These are phyloP conservation scores for Gouania willdenowi DNA, from an alignment of 2,797 vertebrate species.

Conservation along the genomic window DNA sequence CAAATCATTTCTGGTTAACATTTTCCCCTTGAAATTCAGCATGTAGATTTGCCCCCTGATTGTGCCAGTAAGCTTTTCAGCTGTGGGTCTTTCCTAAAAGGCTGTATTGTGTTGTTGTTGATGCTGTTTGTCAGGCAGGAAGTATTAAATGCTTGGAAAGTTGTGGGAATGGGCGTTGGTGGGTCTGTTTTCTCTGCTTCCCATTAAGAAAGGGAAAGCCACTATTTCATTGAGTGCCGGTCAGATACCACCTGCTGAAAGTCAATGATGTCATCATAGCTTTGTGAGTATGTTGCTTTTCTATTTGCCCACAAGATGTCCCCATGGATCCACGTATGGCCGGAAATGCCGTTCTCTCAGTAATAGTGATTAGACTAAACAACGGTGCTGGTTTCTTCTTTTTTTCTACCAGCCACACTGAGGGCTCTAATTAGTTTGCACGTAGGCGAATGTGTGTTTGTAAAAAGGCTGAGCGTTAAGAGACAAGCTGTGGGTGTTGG, in stretches of 20 bases:
- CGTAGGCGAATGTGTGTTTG: neutral
- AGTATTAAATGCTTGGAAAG: constrained; percentile 46
- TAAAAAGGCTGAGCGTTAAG: neutral
- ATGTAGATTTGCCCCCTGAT: too few relatives aligned
- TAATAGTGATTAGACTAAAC: neutral
- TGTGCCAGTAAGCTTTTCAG: too few relatives aligned
- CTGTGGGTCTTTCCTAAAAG: too few relatives aligned
- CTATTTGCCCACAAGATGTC: constrained; percentile 66
- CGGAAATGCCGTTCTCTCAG: neutral
- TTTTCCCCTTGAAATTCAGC: too few relatives aligned
- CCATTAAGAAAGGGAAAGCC: constrained; percentile 32
- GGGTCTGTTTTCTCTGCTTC: constrained; percentile 18
- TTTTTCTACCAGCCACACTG: neutral
- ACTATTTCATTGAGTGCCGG: constrained; percentile 27
- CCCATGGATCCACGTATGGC: constrained; percentile 33
- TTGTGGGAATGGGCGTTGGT: constrained; percentile 10
- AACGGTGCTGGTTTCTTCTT: neutral
- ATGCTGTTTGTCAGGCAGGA: constrained; percentile 30
- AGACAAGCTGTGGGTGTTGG: neutral
- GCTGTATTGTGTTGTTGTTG: constrained; percentile 9
- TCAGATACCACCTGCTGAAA: constrained; percentile 27
- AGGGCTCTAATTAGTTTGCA: neutral
- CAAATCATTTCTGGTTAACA: too few relatives aligned
- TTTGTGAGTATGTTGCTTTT: constrained; percentile 11
- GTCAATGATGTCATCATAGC: constrained; percentile 32